These are phyloP conservation scores for cattle (Bos taurus) DNA, from an alignment of 2,113 vertebrate genomes.

Conservation along the genomic window ARS-UCD2.0 NC_037357.1:41384001-41384500, in stretches of 20 bases:
- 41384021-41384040: conserved; percentile 43
- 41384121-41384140: neutral
- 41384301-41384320: neutral
- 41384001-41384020: conserved; percentile 72
- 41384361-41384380: neutral
- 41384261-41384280: neutral
- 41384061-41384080: neutral
- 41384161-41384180: neutral
- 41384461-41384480: neutral
- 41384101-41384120: neutral
- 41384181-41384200: neutral
- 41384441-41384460: neutral
- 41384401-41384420: neutral
- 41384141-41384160: neutral
- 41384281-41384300: neutral
- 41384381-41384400: neutral
- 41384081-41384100: neutral
- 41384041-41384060: neutral
- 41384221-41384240: neutral
- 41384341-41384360: neutral
- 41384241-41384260: neutral
- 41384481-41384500: neutral
- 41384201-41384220: neutral
- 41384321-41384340: neutral
- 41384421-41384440: neutral